phyloP scores from a whole-genome alignment of 2,113 vertebrate genomes.

The Picathartes gymnocephalus region DNA sequence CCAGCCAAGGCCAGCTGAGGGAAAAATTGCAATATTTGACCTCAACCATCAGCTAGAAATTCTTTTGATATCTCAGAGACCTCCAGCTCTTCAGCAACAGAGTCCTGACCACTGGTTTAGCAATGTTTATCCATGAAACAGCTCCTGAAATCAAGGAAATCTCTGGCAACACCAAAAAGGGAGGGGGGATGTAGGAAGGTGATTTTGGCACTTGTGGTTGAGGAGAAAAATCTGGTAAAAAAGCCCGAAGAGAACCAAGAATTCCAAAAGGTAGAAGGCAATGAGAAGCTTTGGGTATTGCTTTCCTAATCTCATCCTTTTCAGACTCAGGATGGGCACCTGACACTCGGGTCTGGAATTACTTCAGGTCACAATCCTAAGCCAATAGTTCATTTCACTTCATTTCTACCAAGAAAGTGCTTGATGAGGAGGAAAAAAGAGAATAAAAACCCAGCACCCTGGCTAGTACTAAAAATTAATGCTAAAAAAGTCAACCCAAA shows the following conservation, averaged over 20 bases:
- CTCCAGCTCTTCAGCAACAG: background rate
- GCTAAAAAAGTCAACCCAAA: background rate
- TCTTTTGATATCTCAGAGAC: background rate
- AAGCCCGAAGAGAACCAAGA: background rate
- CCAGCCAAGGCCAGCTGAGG: background rate
- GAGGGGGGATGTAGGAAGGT: background rate
- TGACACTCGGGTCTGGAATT: background rate
- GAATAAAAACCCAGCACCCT: background rate
- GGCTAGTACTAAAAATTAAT: background rate
- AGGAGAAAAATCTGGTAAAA: background rate
- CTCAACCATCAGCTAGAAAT: background rate
- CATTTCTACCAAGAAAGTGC: background rate
- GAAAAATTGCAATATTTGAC: background rate
- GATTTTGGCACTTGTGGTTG: background rate
- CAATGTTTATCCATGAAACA: background rate
- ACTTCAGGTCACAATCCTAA: background rate
- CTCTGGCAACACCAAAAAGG: background rate
- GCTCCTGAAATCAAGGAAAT: background rate
- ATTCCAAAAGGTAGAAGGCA: background rate
- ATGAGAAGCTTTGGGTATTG: fast-evolving
- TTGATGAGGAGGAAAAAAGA: background rate
- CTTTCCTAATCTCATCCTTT: background rate
- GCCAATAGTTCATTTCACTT: background rate
- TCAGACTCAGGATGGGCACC: background rate
- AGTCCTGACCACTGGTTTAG: background rate